Evolutionary conservation across 37 sponge, comb jelly and placozoan species (phyloP), one percentile per base, ranked within the genome.

Genomic region (Diacarnus erythraeanus): DNA sequence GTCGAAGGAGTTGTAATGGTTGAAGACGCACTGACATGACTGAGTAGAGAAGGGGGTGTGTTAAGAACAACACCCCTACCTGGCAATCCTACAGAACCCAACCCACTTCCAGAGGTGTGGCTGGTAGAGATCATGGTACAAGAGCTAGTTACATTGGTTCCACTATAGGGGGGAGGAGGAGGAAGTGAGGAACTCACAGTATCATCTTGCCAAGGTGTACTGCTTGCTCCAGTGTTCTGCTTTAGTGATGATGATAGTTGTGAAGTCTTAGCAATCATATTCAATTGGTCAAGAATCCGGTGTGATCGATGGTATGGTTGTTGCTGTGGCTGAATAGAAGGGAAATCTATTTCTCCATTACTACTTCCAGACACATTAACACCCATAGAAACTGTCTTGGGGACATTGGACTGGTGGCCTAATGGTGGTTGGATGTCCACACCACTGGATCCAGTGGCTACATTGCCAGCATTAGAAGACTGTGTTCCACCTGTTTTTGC

Each of bases 21-120:
- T 29, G 31, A 29, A 63, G 64, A 63, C 31, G 64, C 18, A n/a
- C 64, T 15, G 17, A 29, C 18, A 15, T n/a, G 64, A 29, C 31
- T 63, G 30, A 63, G 64, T 63, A 63, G 64, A 63, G 64, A 63
- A 22, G 64, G 27, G 6, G 64, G 64, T 15, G 18, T n/a, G 64
- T n/a, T 63, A 30, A n/a, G 64, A 29, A 22, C 8, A n/a, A 15
- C 30, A 63, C 31, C 30, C 18, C n/a, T n/a, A n/a, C 30, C 64
- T 63, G 64, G 8, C 12, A 12, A 47, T 15, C 12, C 51, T 15
- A 12, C 6, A 15, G 51, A 47, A 12, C 51, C 12, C n/a, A n/a
- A n/a, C 51, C 51, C 51, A 47, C 6, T 12, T 47, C 51, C 51
- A 15, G 51, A 6, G 12, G 51, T 47, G 10, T 47, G 51, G 12